phyloP scores from a whole-genome alignment of 1,140 invertebrate genomes.

The Spodoptera frugiperda region DNA sequence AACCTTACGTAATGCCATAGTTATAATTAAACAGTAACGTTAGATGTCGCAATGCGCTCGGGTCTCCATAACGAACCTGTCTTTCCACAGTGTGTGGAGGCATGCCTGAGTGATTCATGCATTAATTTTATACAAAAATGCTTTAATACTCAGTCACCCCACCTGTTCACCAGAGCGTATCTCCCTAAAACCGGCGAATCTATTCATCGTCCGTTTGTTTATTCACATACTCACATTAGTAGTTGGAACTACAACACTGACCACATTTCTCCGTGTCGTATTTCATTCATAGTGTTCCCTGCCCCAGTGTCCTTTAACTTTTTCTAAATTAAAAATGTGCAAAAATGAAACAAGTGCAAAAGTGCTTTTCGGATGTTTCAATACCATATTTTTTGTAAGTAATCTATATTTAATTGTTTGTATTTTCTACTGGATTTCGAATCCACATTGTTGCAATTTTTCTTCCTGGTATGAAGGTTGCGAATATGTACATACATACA shows the following conservation, averaged over 20 bases:
- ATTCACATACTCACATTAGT: slow-evolving; percentile 67
- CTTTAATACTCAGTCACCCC: slow-evolving; percentile 86
- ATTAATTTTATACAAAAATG: slow-evolving; percentile 82
- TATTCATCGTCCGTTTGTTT: slow-evolving; percentile 75
- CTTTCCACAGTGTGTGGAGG: slow-evolving; percentile 21
- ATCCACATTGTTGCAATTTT: background rate
- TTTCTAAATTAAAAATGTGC: slow-evolving; percentile 64
- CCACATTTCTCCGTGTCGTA: slow-evolving; percentile 51
- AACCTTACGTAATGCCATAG: background rate
- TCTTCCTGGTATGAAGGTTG: background rate
- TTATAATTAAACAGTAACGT: background rate
- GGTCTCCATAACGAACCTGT: slow-evolving; percentile 34
- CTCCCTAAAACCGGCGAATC: slow-evolving; percentile 84
- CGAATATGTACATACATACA: background rate
- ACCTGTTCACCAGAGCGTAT: slow-evolving; percentile 84
- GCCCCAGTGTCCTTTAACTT: slow-evolving; percentile 16
- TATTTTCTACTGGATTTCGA: background rate
- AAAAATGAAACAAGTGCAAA: slow-evolving; percentile 76
- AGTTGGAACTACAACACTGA: slow-evolving; percentile 49
- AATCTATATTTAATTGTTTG: slow-evolving; percentile 28
- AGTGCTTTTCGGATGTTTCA: slow-evolving; percentile 82
- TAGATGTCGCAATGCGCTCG: slow-evolving; percentile 19
- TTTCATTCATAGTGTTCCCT: slow-evolving; percentile 5
- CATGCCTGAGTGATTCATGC: slow-evolving; percentile 72
- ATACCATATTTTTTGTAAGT: slow-evolving; percentile 84